Percentiles rank a stretch among this genome's conserved stretches.
phyloP scores from a whole-genome alignment of 2,888 invertebrate genomes.

The Strigamia crassipes region DNA sequence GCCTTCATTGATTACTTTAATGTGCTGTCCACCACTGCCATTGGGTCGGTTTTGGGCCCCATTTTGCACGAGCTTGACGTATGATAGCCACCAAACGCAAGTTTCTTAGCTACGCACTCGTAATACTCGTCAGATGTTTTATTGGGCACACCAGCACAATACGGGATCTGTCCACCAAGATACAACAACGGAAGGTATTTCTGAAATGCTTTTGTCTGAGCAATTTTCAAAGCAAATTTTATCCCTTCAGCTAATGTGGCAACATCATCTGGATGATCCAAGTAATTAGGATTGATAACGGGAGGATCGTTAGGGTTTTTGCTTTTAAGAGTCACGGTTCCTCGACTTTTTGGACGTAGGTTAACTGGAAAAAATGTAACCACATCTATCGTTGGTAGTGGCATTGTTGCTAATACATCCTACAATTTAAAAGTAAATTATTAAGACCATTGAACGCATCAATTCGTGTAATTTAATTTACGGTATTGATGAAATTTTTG shows the following conservation, averaged over 20 bases:
- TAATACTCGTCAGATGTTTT: neutral
- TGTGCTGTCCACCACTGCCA: conserved; percentile 28
- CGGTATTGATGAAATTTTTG: neutral
- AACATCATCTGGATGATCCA: conserved; percentile 57
- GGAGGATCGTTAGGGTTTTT: conserved; percentile 60
- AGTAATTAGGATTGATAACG: conserved; percentile 62
- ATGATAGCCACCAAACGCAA: neutral
- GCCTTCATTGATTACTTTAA: neutral
- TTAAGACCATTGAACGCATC: too few species aligned
- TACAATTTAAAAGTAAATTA: too few species aligned
- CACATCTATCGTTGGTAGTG: neutral
- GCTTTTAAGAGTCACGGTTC: conserved; percentile 59
- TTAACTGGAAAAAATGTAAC: conserved; percentile 43
- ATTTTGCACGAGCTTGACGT: neutral
- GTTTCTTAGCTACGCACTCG: neutral
- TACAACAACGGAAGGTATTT: neutral
- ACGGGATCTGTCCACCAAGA: neutral
- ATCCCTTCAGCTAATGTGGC: conserved; percentile 48
- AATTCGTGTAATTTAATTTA: neutral
- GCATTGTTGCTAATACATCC: too few species aligned
- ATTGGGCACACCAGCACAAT: neutral
- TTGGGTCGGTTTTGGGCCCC: neutral
- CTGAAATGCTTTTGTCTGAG: neutral
- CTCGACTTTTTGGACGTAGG: conserved; percentile 60
- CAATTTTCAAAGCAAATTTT: neutral